Conservation (phyloP, 2,888 invertebrate species). For the Leptogaster cylindrica region DNA sequence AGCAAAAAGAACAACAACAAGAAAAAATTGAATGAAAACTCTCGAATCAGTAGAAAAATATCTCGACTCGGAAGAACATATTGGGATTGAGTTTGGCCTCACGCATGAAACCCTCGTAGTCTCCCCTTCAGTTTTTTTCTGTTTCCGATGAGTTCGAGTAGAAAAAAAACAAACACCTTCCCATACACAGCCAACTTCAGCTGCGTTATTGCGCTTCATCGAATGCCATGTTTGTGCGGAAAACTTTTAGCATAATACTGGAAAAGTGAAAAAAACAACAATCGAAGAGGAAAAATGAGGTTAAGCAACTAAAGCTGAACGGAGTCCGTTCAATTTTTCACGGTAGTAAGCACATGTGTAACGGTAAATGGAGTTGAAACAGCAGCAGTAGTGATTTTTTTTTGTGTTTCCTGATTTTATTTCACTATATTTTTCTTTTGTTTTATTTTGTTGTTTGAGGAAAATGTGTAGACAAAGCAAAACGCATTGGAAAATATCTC, state of each 20-base stretch:
- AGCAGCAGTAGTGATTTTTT: background rate
- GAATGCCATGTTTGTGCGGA: conserved; percentile 19
- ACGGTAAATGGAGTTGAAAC: background rate
- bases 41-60: background rate
- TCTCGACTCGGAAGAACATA: too few species aligned
- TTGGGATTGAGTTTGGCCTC: background rate
- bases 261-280: background rate
- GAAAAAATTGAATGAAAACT: background rate
- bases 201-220: conserved; percentile 18
- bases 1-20: too few species aligned
- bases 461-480: conserved; percentile 19
- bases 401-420: too few species aligned
- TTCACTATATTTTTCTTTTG: background rate
- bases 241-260: background rate
- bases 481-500: conserved; percentile 7
- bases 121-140: too few species aligned
- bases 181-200: too few species aligned
- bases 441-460: background rate
- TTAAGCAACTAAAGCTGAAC: background rate
- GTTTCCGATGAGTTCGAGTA: too few species aligned
- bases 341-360: conserved; percentile 20
- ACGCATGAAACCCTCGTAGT: background rate
- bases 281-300: background rate
- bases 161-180: background rate
- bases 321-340: conserved; percentile 19